A percentile compares a stretch with the other conserved stretches of the same genome.
These are phyloP conservation scores for Parasteatoda lunata DNA, from an alignment of 2,888 invertebrate species.

Conservation along the genomic window DNA sequence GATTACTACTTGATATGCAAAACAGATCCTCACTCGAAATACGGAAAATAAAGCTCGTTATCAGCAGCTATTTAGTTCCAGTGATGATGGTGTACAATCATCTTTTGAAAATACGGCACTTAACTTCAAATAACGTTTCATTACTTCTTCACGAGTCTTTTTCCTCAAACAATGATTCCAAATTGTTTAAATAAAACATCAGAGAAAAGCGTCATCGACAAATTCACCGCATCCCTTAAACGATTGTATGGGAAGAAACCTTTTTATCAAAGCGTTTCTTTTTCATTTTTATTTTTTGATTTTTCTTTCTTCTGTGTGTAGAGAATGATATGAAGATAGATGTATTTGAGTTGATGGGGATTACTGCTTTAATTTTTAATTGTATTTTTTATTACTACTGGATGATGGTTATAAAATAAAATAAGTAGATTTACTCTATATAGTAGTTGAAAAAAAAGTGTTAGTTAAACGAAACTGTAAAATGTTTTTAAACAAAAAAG, in stretches of 20 bases:
- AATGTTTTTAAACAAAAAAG: too few relatives aligned
- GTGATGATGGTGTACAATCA: conserved; percentile 50
- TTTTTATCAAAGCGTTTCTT: not conserved
- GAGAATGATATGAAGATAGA: too few relatives aligned
- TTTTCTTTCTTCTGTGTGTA: too few relatives aligned
- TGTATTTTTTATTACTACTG: too few relatives aligned
- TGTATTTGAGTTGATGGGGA: not conserved
- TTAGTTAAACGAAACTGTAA: too few relatives aligned
- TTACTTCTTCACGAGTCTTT: conserved; percentile 37
- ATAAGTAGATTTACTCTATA: too few relatives aligned
- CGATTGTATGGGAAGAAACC: conserved; percentile 18
- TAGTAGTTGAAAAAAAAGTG: too few relatives aligned
- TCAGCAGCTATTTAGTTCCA: conserved; percentile 51
- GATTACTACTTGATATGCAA: conserved; percentile 67
- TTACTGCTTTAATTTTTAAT: not conserved
- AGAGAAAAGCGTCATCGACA: conserved; percentile 41
- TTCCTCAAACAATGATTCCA: not conserved
- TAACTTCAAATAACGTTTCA: conserved; percentile 49
- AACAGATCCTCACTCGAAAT: conserved; percentile 47
- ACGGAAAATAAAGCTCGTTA: conserved; percentile 66
- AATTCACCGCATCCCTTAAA: conserved; percentile 57
- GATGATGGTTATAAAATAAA: too few relatives aligned
- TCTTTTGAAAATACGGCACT: conserved; percentile 39
- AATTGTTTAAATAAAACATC: not conserved
- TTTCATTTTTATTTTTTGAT: not conserved